phyloP scores from a whole-genome alignment of 2,797 vertebrate species.

The Sebastes cheni region DNA sequence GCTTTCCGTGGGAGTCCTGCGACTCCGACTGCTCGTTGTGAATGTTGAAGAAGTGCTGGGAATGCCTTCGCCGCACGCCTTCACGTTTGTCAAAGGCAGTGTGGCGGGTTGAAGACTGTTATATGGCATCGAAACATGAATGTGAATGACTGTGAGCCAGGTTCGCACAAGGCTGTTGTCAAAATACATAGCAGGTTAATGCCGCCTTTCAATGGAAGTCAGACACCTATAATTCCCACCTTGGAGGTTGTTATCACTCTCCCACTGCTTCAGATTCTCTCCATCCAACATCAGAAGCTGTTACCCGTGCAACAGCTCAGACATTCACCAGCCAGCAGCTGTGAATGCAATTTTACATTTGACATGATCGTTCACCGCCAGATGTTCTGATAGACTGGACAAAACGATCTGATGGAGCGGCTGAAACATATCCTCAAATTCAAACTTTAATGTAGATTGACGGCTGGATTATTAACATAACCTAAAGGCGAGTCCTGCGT shows the following conservation, averaged over 20 bases:
- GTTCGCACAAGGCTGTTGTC: conserved; percentile 24
- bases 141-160: conserved; percentile 62
- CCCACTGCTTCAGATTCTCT: not conserved
- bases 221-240: conserved; percentile 7
- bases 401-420: not conserved
- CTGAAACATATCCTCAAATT: not conserved
- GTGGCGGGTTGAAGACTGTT: conserved; percentile 55
- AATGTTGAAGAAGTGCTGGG: conserved; percentile 54
- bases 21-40: conserved; percentile 45
- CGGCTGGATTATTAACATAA: not conserved
- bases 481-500: no score
- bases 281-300: not conserved
- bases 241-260: not conserved
- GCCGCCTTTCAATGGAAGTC: conserved; percentile 39
- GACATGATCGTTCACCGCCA: not conserved
- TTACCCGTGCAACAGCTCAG: not conserved
- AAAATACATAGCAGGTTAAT: conserved; percentile 3
- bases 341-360: not conserved
- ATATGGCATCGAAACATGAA: conserved; percentile 63
- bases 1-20: conserved; percentile 56
- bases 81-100: not conserved
- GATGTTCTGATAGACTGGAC: not conserved
- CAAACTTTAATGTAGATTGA: not conserved
- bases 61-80: conserved; percentile 54
- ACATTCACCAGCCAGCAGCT: not conserved